Evolutionary conservation across 2,113 vertebrate species (phyloP).

Genomic region (Petroica traversi): DNA sequence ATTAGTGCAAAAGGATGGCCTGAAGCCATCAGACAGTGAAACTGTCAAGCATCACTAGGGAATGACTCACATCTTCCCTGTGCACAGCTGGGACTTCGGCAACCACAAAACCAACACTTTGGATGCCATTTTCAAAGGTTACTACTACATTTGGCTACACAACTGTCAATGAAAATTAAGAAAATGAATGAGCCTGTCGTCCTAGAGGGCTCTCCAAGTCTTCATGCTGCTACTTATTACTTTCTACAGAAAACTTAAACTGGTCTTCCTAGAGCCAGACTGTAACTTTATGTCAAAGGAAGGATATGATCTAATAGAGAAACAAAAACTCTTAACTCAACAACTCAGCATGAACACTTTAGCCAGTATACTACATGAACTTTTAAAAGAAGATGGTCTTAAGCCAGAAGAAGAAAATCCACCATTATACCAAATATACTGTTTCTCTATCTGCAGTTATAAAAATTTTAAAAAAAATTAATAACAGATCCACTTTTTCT

Average conservation of each 20-base stretch:
- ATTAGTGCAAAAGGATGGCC: not conserved
- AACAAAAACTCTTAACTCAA: not conserved
- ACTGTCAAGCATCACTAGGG: not conserved
- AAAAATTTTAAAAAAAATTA: not conserved
- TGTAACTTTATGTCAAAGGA: not conserved
- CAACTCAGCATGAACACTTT: not conserved
- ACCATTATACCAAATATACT: not conserved
- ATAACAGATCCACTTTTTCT: not conserved
- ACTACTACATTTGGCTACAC: not conserved
- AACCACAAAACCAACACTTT: not conserved
- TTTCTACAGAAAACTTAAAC: not conserved
- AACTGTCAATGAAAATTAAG: not conserved
- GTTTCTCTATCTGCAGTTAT: not conserved
- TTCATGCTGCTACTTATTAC: not conserved
- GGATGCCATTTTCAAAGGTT: not conserved
- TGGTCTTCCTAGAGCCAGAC: not conserved
- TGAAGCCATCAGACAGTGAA: not conserved
- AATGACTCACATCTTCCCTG: not conserved
- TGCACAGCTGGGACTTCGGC: not conserved
- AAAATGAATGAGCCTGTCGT: not conserved
- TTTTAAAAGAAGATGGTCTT: not conserved
- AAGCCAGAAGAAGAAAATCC: not conserved
- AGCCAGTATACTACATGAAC: not conserved
- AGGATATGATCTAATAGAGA: not conserved
- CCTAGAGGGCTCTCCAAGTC: not conserved